Base-by-base conservation (phyloP, 2,888 invertebrate genomes). In the Aphrophora alni region DNA sequence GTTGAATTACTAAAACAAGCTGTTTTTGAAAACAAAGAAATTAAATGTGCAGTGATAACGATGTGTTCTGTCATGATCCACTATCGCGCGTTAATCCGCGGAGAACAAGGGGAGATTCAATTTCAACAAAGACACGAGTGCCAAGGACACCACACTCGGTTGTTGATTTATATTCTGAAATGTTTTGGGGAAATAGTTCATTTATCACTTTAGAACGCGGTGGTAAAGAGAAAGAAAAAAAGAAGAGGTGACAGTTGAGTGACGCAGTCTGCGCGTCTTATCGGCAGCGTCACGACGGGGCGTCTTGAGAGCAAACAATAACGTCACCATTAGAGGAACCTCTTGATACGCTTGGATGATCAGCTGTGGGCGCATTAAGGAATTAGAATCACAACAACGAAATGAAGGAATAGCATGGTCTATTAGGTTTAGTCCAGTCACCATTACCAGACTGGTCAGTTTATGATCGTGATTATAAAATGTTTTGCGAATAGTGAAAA, bases 151-250 rank as follows among this genome's bases (percentile, higher is more conserved):
- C 14, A 12, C 59, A 21, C 21, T 59, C 59, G 1, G 59, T 59
- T 59, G 59, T 59, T 59, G 59, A 59, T 59, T 59, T 59, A 59
- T 59, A 59, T 59, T 59, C 59, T 21, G 59, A 59, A 59, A 59
- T 59, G 59, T 59, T 59, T 59, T 59, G 59, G 59, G 21, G 59
- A 59, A 59, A 59, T 59, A 59, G 59, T 21, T 59, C 59, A 59
- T 59, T 59, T 59, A 59, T 59, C 59, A 59, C 59, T 59, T n/a
- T 21, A 3, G 12, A 59, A 21, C 59, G 12, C 59, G 21, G 59
- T 59, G 59, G 59, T 59, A 59, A 59, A 59, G 59, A 59, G 59
- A 59, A 59, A 59, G 59, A 59, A n/a, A n/a, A 59, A 21, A 59
- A 59, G 59, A 59, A 59, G 21, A 59, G n/a, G 59, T 21, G 59